Conservation (phyloP, 2,113 vertebrate species). For the Eurypyga helias region DNA sequence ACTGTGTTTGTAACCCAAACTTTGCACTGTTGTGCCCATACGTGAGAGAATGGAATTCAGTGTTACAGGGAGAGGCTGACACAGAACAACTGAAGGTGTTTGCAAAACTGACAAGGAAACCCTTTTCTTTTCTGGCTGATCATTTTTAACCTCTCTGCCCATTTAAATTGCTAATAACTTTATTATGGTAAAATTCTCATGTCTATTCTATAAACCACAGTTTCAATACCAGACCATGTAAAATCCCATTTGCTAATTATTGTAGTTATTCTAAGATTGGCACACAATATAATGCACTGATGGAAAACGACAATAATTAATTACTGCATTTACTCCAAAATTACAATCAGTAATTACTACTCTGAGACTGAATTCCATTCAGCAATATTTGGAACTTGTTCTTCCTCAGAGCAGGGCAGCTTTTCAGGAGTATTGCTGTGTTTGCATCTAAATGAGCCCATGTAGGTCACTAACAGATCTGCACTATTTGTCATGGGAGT, state of each 20-base stretch:
- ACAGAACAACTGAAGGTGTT: neutral
- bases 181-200: constrained; percentile 30
- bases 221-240: constrained; percentile 1
- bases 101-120: neutral
- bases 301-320: constrained; percentile 74
- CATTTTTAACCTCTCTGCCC: neutral
- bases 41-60: neutral
- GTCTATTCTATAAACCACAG: neutral
- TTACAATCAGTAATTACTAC: constrained; percentile 74
- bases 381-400: constrained; percentile 62
- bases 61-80: neutral
- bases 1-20: neutral
- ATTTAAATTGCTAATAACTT: constrained; percentile 47
- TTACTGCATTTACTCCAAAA: constrained; percentile 67
- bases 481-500: constrained; percentile 17
- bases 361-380: constrained; percentile 65
- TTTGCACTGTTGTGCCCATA: neutral
- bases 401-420: constrained; percentile 51
- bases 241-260: constrained; percentile 70
- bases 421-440: constrained; percentile 59
- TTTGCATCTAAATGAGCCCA: constrained; percentile 59
- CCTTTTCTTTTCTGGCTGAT: neutral
- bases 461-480: neutral
- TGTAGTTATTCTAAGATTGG: constrained; percentile 67
- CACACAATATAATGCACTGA: constrained; percentile 67